Percentiles rank a stretch among this genome's conserved stretches.
These are phyloP conservation scores for Plusia festucae DNA, from an alignment of 2,888 invertebrate species.

Conservation along the genomic window DNA sequence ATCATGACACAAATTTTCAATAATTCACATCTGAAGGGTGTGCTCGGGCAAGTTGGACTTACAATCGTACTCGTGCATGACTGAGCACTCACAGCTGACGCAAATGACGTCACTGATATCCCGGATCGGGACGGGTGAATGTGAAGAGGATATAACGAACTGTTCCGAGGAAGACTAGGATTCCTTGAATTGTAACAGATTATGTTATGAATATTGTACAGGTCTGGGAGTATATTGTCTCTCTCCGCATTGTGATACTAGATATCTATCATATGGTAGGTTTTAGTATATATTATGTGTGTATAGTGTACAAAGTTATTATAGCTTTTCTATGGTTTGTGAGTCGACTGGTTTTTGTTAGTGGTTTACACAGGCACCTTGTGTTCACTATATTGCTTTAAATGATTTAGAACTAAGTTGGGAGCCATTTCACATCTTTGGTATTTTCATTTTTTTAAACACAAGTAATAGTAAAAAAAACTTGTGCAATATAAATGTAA, in stretches of 20 bases:
- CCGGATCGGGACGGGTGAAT: not conserved
- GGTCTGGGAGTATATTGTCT: not conserved
- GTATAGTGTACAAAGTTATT: too few relatives aligned
- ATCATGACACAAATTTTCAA: not conserved
- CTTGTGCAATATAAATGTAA: too few relatives aligned
- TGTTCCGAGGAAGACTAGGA: not conserved
- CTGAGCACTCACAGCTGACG: constrained; percentile 14
- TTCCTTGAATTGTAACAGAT: constrained; percentile 6
- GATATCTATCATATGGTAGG: too few relatives aligned
- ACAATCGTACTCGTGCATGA: constrained; percentile 12
- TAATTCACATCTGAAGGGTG: constrained; percentile 2
- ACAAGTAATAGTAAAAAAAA: too few relatives aligned
- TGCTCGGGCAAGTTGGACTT: not conserved
- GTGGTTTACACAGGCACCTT: too few relatives aligned
- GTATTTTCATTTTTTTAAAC: too few relatives aligned
- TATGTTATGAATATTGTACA: not conserved
- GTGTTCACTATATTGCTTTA: too few relatives aligned
- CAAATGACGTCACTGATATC: constrained; percentile 13
- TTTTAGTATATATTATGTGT: too few relatives aligned
- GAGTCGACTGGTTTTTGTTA: too few relatives aligned
- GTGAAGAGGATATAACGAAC: constrained; percentile 6
- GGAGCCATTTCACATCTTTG: too few relatives aligned
- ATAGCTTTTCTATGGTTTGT: too few relatives aligned
- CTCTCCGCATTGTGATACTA: not conserved
- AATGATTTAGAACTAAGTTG: too few relatives aligned